Base-by-base conservation (phyloP, 2,888 invertebrate genomes). In the Caenorhabditis wallacei region DNA sequence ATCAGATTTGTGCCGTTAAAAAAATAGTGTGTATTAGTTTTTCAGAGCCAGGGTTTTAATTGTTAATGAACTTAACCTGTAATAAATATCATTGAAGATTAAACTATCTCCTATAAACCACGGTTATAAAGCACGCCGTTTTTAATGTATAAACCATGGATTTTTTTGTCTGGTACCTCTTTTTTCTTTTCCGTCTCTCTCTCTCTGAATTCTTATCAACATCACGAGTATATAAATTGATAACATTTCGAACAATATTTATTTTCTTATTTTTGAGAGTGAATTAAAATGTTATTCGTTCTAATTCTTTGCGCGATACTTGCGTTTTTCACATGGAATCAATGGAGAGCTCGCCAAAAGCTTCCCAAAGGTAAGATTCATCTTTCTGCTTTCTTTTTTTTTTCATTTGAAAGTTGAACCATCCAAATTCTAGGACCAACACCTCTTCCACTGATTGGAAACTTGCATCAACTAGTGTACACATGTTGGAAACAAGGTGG, bases 391-490 rank as follows among this genome's bases (percentile, higher is more conserved):
- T n/a, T n/a, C n/a, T n/a, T n/a, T n/a, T n/a, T n/a, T n/a, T n/a
- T n/a, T n/a, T n/a, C n/a, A n/a, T n/a, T n/a, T n/a, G n/a, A n/a
- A n/a, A n/a, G n/a, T n/a, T n/a, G n/a, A n/a, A n/a, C n/a, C n/a
- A 13, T 11, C 40, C 11, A n/a, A 3, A 30, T 37, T 48, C 16
- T 16, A 57, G 70, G 57, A 40, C 78, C 82, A 10, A 46, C 24
- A 24, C 82, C 82, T 20, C 26, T 78, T 4, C 72, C 68, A 2
- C 8, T 82, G 16, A 51, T 72, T n/a, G 72, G 81, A 46, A 81
- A 81, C 26, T 24, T 75, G 4, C 81, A 54, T 18, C 69, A 75
- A 69, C 26, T 81, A 0, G 10, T 20, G 35, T 72, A 68, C 43
- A n/a, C 51, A 7, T 22, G 35, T 10, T 63, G 70, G 63, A 61